Percentiles rank a stretch among this genome's conserved stretches.
Conservation (phyloP, 2,113 vertebrate genomes). For the Corynorhinus townsendii region DNA sequence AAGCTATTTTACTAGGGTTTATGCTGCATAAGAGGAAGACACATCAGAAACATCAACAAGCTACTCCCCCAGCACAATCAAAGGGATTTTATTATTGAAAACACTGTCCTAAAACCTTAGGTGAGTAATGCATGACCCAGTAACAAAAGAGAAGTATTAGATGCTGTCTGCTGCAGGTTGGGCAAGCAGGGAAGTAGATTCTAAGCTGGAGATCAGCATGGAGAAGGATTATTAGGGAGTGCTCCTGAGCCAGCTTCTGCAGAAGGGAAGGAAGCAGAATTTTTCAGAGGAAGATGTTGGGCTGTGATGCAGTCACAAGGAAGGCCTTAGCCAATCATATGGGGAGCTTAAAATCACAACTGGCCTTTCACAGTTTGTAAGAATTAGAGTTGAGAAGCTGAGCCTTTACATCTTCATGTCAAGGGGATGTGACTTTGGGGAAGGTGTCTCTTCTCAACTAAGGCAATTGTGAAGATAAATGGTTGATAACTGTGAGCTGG, state of each 20-base stretch:
- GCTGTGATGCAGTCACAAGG: neutral
- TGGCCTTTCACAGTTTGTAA: neutral
- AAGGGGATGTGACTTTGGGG: neutral
- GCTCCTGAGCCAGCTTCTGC: neutral
- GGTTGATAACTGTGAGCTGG: neutral
- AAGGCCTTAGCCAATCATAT: neutral
- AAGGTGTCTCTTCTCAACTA: neutral
- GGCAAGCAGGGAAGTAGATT: neutral
- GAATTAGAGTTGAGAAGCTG: neutral
- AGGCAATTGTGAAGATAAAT: neutral
- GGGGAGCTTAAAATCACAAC: neutral
- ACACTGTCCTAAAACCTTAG: neutral
- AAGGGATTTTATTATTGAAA: slow-evolving; percentile 58
- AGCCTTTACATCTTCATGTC: neutral
- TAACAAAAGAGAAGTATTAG: neutral
- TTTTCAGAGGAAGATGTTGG: neutral
- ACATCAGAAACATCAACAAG: slow-evolving; percentile 51
- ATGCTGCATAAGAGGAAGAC: slow-evolving; percentile 37
- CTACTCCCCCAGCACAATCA: slow-evolving; percentile 49
- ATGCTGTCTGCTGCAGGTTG: neutral
- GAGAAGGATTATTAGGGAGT: neutral
- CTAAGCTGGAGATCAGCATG: neutral
- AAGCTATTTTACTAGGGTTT: slow-evolving; percentile 58
- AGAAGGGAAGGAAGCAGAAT: neutral
- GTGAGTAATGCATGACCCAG: neutral